phyloP scores from a whole-genome alignment of 2,888 invertebrate genomes.

The Synanthedon formicaeformis region DNA sequence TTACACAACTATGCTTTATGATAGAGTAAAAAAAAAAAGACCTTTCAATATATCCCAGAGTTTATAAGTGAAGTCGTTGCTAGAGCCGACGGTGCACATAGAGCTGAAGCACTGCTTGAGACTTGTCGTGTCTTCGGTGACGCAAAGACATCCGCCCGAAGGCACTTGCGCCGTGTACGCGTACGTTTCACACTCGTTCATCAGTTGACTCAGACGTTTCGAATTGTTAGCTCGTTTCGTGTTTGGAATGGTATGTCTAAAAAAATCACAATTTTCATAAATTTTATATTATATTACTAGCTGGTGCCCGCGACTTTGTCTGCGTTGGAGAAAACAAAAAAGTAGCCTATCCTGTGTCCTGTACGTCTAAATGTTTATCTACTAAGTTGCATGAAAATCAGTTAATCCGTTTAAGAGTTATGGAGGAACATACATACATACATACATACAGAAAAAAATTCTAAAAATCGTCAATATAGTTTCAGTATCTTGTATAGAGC shows the following conservation, averaged over 20 bases:
- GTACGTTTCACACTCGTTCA: constrained; percentile 56
- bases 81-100: constrained; percentile 42
- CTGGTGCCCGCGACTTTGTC: too few species aligned
- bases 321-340: too few species aligned
- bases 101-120: constrained; percentile 38
- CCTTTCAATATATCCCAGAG: constrained; percentile 64
- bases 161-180: constrained; percentile 56
- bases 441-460: too few species aligned
- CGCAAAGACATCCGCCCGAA: constrained; percentile 48
- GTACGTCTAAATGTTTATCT: too few species aligned
- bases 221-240: constrained; percentile 31
- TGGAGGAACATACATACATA: too few species aligned
- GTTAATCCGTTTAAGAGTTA: too few species aligned
- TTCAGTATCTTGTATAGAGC: too few species aligned
- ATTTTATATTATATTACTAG: too few species aligned
- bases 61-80: constrained; percentile 62
- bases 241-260: constrained; percentile 32
- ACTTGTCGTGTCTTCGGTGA: constrained; percentile 46
- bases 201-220: constrained; percentile 37
- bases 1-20: too few species aligned
- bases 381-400: too few species aligned
- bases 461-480: too few species aligned
- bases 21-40: constrained; percentile 8
- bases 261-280: constrained; percentile 2
- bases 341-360: too few species aligned